A percentile compares a stretch with the other conserved stretches of the same genome.
Conservation (phyloP, 2,113 vertebrate genomes). For the Sylvilagus bachmani region DNA sequence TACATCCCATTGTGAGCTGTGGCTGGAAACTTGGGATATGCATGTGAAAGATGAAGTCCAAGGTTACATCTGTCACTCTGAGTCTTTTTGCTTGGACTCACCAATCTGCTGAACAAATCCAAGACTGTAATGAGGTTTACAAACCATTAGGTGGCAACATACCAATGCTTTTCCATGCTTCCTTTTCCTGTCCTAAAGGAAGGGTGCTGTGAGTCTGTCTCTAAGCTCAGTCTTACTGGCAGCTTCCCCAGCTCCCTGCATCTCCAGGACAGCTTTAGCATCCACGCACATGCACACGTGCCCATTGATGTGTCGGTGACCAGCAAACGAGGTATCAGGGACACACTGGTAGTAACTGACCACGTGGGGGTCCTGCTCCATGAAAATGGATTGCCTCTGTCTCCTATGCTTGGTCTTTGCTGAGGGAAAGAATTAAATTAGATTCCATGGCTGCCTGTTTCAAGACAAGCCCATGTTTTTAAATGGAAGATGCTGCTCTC, state of each 20-base stretch:
- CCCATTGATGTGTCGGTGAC: not conserved
- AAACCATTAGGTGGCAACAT: conserved; percentile 58
- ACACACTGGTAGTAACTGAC: not conserved
- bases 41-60: not conserved
- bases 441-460: not conserved
- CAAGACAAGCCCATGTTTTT: not conserved
- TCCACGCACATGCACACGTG: fast-evolving
- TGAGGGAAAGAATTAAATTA: not conserved
- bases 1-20: not conserved
- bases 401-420: conserved; percentile 26
- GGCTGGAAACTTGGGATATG: no score
- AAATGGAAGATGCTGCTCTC: not conserved
- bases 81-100: not conserved
- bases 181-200: not conserved
- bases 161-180: not conserved
- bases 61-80: not conserved
- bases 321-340: conserved; percentile 41
- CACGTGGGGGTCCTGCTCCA: not conserved
- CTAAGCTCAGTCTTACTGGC: not conserved
- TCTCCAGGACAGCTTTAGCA: not conserved
- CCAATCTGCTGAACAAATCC: not conserved
- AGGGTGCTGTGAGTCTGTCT: not conserved
- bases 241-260: not conserved
- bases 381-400: conserved; percentile 26
- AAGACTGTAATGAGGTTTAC: conserved; percentile 9